Percentiles rank a stretch among this genome's conserved stretches.
phyloP scores from a whole-genome alignment of 2,888 invertebrate species.

The Polydrusus pterygomalis region DNA sequence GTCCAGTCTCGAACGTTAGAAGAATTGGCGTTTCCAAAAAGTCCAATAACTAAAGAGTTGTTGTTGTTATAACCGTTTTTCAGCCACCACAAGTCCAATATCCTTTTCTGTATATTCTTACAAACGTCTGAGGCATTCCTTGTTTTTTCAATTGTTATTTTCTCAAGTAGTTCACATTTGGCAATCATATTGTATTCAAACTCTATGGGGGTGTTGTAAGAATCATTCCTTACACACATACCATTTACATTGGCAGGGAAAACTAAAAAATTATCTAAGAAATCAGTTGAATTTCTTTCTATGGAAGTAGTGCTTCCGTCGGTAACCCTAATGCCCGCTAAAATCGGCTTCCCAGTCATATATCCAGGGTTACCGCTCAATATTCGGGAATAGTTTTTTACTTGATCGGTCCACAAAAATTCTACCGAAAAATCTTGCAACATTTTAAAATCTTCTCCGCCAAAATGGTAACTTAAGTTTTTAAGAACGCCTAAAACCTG shows the following conservation, averaged over 20 bases:
- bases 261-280: conserved; percentile 65
- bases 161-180: conserved; percentile 70
- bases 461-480: conserved; percentile 61
- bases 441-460: conserved; percentile 45
- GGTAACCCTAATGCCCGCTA: conserved; percentile 70
- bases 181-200: conserved; percentile 74
- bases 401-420: conserved; percentile 66
- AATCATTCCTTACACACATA: conserved; percentile 70
- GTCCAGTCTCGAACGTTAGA: conserved; percentile 72
- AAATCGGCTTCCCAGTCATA: conserved; percentile 78
- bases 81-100: conserved; percentile 63
- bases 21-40: conserved; percentile 73
- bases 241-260: conserved; percentile 72
- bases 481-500: conserved; percentile 64
- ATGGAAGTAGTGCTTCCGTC: conserved; percentile 65
- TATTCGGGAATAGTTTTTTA: conserved; percentile 62
- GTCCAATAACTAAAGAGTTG: conserved; percentile 69
- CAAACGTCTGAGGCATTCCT: conserved; percentile 63
- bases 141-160: conserved; percentile 56
- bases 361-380: conserved; percentile 89
- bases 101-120: conserved; percentile 63
- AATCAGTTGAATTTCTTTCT: conserved; percentile 59
- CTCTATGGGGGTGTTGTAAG: conserved; percentile 68
- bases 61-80: conserved; percentile 54
- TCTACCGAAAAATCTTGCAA: conserved; percentile 65